Evolutionary conservation across 2,888 invertebrate genomes (phyloP).

Genomic region (Meganola albula): DNA sequence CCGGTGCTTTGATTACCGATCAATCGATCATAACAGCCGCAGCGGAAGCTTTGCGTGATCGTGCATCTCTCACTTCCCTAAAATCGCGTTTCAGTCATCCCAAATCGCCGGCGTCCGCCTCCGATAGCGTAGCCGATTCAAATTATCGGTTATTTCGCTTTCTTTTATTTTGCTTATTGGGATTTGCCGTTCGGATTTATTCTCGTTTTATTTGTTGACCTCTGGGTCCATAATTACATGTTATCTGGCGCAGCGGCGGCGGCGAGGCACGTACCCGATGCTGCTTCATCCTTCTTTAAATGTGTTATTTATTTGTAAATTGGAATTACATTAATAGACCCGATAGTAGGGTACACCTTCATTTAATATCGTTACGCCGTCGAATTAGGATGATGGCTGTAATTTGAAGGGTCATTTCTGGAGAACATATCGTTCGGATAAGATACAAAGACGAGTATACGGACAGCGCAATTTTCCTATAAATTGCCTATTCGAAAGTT

Average conservation of each 20-base stretch:
- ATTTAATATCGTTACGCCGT: slow-evolving; percentile 70
- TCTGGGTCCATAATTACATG: slow-evolving; percentile 69
- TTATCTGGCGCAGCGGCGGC: slow-evolving; percentile 41
- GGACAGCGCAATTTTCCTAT: slow-evolving; percentile 45
- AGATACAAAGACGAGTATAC: slow-evolving; percentile 45
- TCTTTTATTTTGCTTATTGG: slow-evolving; percentile 67
- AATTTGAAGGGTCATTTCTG: slow-evolving; percentile 53
- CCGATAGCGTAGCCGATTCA: slow-evolving; percentile 48
- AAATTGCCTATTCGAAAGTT: slow-evolving; percentile 38
- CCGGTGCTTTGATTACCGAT: slow-evolving; percentile 42
- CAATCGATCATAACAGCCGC: slow-evolving; percentile 46
- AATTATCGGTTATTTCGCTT: slow-evolving; percentile 73
- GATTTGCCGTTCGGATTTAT: slow-evolving; percentile 48
- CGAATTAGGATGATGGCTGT: slow-evolving; percentile 64
- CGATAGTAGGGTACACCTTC: slow-evolving; percentile 64
- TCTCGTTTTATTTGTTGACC: slow-evolving; percentile 72
- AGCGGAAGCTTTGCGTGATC: slow-evolving; percentile 51
- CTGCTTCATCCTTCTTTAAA: slow-evolving; percentile 61
- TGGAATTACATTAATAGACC: slow-evolving; percentile 71
- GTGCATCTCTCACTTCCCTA: slow-evolving; percentile 46
- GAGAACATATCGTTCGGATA: slow-evolving; percentile 24
- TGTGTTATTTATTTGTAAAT: slow-evolving; percentile 74
- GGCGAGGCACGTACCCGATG: slow-evolving; percentile 53
- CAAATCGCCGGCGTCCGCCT: slow-evolving; percentile 59
- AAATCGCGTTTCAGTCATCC: slow-evolving; percentile 55